Evolutionary conservation across 2,113 vertebrate species (phyloP).

Genomic region (Semnornis frantzii): DNA sequence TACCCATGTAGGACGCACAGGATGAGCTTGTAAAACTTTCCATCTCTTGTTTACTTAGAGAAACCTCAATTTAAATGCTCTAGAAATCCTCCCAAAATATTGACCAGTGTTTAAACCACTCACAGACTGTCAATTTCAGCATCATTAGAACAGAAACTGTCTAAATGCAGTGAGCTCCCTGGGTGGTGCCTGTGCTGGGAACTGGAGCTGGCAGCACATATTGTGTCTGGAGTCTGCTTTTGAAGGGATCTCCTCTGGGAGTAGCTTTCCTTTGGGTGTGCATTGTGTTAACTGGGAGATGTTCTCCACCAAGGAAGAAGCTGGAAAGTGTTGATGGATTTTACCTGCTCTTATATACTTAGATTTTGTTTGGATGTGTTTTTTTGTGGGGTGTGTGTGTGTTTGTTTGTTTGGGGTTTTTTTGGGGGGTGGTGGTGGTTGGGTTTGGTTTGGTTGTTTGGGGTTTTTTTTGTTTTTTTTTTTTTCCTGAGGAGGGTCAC

Average conservation of each 20-base stretch:
- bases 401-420: not conserved
- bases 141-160: not conserved
- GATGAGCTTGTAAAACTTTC: not conserved
- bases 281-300: not conserved
- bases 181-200: not conserved
- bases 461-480: too few species aligned
- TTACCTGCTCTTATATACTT: not conserved
- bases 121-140: not conserved
- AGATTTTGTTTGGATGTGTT: too few species aligned
- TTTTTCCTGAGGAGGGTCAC: not conserved
- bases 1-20: not conserved
- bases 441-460: too few species aligned
- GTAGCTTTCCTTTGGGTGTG: not conserved
- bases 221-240: not conserved
- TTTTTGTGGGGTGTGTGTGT: not conserved
- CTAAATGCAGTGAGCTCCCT: not conserved
- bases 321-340: not conserved
- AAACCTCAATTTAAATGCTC: not conserved
- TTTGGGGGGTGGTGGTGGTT: too few species aligned
- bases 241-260: not conserved
- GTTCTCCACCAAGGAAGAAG: not conserved
- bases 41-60: not conserved
- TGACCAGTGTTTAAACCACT: not conserved
- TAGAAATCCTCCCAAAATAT: conserved; percentile 2
- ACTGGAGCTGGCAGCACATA: not conserved